Base-by-base conservation (phyloP, 1,140 invertebrate species). In the Anastrepha obliqua region DNA sequence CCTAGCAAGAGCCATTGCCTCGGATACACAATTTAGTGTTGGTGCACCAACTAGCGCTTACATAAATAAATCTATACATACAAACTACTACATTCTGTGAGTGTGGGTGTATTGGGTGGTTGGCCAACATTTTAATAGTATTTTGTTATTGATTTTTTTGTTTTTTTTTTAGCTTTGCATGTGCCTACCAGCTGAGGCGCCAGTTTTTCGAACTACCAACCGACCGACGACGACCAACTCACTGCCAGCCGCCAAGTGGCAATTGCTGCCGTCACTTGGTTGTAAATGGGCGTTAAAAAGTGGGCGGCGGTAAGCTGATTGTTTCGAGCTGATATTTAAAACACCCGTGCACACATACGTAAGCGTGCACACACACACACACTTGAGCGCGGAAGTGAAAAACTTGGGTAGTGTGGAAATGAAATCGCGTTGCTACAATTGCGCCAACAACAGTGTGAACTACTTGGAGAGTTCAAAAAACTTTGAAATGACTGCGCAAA, bases 271-370 rank as follows among this genome's bases (percentile, higher is more conserved):
- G 74, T 81, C 74, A 81, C 74, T 81, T 81, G 74, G 42, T 89
- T 87, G 89, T 86, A 87, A 88, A 86, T 78, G 88, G 87, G 64
- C 59, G 70, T 87, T 87, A 88, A 86, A 88, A 89, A 89, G 74
- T 87, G 89, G 89, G 85, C 59, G 85, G 74, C n/a, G 47, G 74
- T 58, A 81, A 81, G 74, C 74, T 81, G 74, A 81, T 81, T 81
- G n/a, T 81, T 81, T 55, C 74, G 7, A 81, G 29, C 74, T 55
- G 74, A 81, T 81, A 81, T 29, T 29, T 65, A 64, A 51, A 29
- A 44, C 86, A 42, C n/a, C 11, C 9, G 29, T 1, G 20, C 47
- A 55, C 9, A 55, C 47, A 29, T 29, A 4, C 29, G 29, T 29
- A 29, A 29, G 29, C 60, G 15, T 47, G 9, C 87, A 85, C 29